phyloP scores from a whole-genome alignment of 2,888 invertebrate species.

The Melolontha melolontha region DNA sequence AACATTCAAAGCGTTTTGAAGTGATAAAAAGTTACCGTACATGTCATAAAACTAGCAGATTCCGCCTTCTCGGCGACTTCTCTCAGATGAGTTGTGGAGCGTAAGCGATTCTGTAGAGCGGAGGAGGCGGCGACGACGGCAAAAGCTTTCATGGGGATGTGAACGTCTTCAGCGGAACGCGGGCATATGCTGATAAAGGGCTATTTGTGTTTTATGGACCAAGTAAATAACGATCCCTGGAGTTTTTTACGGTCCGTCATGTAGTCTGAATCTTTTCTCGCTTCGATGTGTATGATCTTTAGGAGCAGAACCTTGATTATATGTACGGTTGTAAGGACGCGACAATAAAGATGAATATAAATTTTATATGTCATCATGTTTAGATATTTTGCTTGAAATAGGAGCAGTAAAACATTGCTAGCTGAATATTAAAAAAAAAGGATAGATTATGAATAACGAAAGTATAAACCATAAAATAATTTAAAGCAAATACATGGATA shows the following conservation, averaged over 20 bases:
- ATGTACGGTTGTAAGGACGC: constrained; percentile 22
- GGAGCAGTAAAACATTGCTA: no score
- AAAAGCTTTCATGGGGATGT: constrained; percentile 14
- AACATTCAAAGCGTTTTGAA: constrained; percentile 46
- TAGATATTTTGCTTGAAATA: neutral
- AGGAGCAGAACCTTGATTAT: constrained; percentile 24
- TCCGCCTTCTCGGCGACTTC: constrained; percentile 53
- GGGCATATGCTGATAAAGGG: constrained; percentile 59
- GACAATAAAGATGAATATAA: constrained; percentile 27
- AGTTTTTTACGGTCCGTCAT: constrained; percentile 27
- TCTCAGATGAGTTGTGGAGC: constrained; percentile 54
- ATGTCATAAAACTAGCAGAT: constrained; percentile 52
- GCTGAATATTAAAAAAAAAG: no score
- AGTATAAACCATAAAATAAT: no score
- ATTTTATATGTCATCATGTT: constrained; percentile 5
- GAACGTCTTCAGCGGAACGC: constrained; percentile 47
- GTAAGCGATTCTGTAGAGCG: constrained; percentile 54
- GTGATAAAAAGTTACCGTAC: constrained; percentile 52
- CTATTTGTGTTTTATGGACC: constrained; percentile 59
- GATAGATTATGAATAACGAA: no score
- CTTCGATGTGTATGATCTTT: constrained; percentile 6
- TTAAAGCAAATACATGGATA: no score
- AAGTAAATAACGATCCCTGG: constrained; percentile 55
- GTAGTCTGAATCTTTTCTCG: constrained; percentile 24
- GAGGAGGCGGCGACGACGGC: constrained; percentile 20